phyloP scores from a whole-genome alignment of 2,113 vertebrate genomes.

The Oncorhynchus gorbuscha region DNA sequence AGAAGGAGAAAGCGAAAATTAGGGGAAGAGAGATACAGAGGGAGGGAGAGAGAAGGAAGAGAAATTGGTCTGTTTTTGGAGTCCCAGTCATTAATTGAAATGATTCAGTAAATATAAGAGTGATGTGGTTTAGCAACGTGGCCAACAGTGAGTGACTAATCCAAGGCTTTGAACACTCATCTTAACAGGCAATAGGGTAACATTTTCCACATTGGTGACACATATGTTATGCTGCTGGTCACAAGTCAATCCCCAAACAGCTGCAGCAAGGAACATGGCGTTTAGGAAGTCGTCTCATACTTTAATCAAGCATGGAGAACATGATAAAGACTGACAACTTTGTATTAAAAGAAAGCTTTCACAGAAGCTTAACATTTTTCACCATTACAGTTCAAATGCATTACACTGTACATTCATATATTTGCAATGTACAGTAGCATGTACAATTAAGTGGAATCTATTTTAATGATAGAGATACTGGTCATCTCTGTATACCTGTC shows the following conservation, averaged over 20 bases:
- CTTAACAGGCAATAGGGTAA: conserved; percentile 22
- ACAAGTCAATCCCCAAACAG: neutral
- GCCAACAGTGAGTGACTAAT: conserved; percentile 2
- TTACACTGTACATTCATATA: no score
- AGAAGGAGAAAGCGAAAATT: neutral
- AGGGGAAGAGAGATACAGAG: neutral
- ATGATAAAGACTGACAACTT: neutral
- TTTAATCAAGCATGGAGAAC: neutral
- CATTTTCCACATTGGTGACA: conserved; percentile 22
- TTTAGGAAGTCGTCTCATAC: neutral
- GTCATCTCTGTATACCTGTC: no score
- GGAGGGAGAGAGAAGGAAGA: neutral
- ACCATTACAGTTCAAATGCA: no score
- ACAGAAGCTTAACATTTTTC: no score
- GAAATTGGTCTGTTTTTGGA: neutral
- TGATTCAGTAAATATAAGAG: neutral
- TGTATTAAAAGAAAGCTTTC: neutral
- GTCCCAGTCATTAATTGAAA: no score
- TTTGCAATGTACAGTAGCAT: no score
- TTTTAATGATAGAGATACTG: no score
- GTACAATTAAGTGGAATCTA: no score
- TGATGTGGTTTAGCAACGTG: conserved; percentile 12
- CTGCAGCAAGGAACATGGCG: neutral
- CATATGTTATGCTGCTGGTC: neutral
- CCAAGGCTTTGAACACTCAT: conserved; percentile 29